Evolutionary conservation across 2,888 invertebrate genomes (phyloP).

Genomic region (Adineta ricciae): DNA sequence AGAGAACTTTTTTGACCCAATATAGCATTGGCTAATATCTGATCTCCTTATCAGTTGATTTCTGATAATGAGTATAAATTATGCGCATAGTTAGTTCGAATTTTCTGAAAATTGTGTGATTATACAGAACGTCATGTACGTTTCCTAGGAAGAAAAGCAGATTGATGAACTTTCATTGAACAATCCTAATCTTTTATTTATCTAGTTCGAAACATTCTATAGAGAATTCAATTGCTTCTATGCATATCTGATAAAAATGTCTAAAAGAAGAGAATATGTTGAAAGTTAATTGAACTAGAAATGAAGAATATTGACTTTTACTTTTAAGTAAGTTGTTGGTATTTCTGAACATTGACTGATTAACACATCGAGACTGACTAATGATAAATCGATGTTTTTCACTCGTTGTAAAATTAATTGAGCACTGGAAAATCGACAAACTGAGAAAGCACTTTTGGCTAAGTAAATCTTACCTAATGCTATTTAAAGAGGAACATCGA

Average conservation of each 20-base stretch:
- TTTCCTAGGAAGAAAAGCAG: no score
- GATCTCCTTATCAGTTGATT: no score
- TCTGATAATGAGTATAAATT: no score
- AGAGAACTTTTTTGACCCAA: no score
- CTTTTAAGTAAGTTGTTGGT: background rate
- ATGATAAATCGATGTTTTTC: background rate
- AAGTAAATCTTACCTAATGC: background rate
- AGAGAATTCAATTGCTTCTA: background rate
- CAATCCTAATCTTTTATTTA: background rate
- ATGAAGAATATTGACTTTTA: background rate
- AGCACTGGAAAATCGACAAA: background rate
- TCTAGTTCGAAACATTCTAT: background rate
- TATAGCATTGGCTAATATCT: no score
- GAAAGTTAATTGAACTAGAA: no score
- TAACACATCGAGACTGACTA: background rate
- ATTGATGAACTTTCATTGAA: no score
- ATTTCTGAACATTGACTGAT: background rate
- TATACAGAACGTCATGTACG: no score
- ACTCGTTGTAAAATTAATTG: constrained; percentile 16
- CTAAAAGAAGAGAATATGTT: background rate
- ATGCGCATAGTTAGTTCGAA: no score
- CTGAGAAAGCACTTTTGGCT: background rate
- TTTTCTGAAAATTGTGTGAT: no score
- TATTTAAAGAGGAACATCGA: background rate
- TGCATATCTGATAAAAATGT: background rate